Percentiles rank a stretch among this genome's conserved stretches.
These are phyloP conservation scores for Nasua narica DNA, from an alignment of 2,797 vertebrate genomes.

Conservation along the genomic window DNA sequence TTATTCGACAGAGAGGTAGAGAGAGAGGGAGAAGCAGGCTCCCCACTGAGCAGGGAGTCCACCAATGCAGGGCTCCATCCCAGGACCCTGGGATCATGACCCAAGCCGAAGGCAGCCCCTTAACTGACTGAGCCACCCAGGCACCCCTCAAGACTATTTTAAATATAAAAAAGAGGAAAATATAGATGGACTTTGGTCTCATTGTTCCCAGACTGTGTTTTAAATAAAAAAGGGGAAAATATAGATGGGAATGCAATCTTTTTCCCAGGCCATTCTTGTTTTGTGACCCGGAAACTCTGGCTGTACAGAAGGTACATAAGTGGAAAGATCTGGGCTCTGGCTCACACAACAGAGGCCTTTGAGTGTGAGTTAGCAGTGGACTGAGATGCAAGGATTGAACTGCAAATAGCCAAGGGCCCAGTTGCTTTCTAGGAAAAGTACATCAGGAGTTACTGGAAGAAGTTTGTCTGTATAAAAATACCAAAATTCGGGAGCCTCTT, in stretches of 20 bases:
- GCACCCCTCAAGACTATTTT: not conserved
- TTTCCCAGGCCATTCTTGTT: not conserved
- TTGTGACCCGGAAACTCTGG: not conserved
- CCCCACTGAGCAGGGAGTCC: too few species aligned
- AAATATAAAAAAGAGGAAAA: not conserved
- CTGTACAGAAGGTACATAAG: not conserved
- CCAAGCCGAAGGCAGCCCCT: too few species aligned
- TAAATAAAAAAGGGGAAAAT: conserved; percentile 7
- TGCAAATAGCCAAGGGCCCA: not conserved
- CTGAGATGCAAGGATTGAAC: not conserved
- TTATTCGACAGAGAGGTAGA: too few species aligned
- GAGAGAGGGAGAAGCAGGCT: too few species aligned
- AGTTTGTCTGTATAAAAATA: conserved; percentile 23
- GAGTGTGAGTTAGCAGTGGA: not conserved
- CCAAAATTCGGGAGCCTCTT: not conserved
- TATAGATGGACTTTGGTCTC: not conserved
- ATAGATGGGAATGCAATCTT: not conserved
- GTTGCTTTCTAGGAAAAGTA: not conserved
- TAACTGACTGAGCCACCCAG: too few species aligned
- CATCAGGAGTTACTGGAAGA: conserved; percentile 2
- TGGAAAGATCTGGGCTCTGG: not conserved
- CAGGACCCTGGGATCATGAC: too few species aligned
- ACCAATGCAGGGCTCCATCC: too few species aligned
- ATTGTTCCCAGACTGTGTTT: not conserved
- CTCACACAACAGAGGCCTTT: not conserved